Conservation (phyloP, 2,113 vertebrate genomes). For the Ammodytes dubius region DNA sequence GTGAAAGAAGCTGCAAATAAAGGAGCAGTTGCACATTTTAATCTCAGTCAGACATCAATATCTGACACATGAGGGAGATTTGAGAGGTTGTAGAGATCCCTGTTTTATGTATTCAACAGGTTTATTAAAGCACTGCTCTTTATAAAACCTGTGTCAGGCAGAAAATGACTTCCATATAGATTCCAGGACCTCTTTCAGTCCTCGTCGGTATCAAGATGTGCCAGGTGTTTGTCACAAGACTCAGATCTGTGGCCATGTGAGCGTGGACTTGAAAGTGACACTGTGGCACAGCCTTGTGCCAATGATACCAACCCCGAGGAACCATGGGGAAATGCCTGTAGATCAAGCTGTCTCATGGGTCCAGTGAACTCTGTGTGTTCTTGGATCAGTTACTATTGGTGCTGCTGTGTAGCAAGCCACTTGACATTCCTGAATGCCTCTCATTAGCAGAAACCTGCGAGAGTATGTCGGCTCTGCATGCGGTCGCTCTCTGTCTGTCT, state of each 20-base stretch:
- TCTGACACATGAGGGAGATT: neutral
- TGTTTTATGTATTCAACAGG: neutral
- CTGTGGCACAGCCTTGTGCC: neutral
- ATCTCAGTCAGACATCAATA: neutral
- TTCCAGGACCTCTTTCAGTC: neutral
- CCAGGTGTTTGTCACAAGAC: conserved; percentile 17
- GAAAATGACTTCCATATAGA: no score
- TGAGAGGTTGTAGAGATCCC: neutral
- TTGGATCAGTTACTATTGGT: conserved; percentile 20
- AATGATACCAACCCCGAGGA: conserved; percentile 12
- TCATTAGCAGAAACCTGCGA: conserved; percentile 18
- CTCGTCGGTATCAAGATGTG: neutral
- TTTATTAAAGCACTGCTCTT: no score
- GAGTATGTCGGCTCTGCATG: neutral
- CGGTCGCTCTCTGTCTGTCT: neutral
- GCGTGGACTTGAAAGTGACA: conserved; percentile 3
- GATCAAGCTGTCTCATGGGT: neutral
- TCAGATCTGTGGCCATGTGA: conserved; percentile 9
- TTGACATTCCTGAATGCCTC: conserved; percentile 38
- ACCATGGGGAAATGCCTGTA: conserved; percentile 21
- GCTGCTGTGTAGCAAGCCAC: neutral
- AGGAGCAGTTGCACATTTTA: neutral
- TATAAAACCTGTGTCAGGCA: no score
- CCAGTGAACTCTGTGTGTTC: conserved; percentile 30
- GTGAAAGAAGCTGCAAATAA: neutral